Evolutionary conservation across 2,888 invertebrate species (phyloP), one percentile per base, ranked within the genome.

Genomic region (Aphodius granarius): DNA sequence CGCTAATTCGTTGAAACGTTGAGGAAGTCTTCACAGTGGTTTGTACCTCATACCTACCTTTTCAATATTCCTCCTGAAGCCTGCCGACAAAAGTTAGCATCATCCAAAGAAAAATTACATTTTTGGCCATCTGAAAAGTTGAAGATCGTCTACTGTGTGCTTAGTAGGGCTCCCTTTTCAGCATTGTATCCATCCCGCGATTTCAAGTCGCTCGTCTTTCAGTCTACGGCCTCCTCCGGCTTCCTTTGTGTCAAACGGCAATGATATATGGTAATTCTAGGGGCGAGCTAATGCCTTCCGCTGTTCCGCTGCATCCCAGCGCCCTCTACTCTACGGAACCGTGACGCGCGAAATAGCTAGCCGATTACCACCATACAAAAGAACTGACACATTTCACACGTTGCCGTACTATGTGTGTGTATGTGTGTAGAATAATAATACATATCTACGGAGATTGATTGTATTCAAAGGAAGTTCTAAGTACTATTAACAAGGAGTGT

Each of bases 191-290:
- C 9, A 13, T 6, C 43, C 20, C 21, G 68, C 68, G 68, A 68
- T 6, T 21, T 68, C n/a, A 22, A 20, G 19, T 22, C 68, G 22
- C 6, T 6, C 43, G 43, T 43, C 43, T 43, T 43, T 43, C 43
- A 13, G 43, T 43, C 22, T 68, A 21, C 16, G 68, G 22, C 19
- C 19, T 13, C 20, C 19, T 20, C 21, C 19, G 21, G 68, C 20
- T 68, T 68, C 68, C 68, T 68, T 68, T 68, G 68, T 68, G 68
- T 20, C 68, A 68, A 68, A 68, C 68, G 68, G 68, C 68, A 68
- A 68, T 68, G 68, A 68, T 68, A 68, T 68, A 68, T 68, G 68
- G 68, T 68, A 68, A 68, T 68, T 68, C 68, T n/a, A 15, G 68
- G 68, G 22, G 22, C n/a, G 68, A 68, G 68, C 21, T 22, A 20